Base-by-base conservation (phyloP, 2,797 vertebrate species). In the Adelosebastes latens region DNA sequence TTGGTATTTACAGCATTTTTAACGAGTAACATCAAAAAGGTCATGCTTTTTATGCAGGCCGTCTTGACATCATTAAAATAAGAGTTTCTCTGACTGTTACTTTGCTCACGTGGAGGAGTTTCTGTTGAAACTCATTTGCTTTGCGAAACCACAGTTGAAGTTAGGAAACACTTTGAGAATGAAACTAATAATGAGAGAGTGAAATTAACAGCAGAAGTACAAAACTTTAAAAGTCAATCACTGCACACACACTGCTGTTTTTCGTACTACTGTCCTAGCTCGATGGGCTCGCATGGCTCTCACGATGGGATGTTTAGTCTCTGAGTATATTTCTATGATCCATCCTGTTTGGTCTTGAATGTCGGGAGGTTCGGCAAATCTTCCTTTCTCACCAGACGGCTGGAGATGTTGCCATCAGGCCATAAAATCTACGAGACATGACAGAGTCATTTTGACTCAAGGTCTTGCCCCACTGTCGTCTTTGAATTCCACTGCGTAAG, bases 301-400 rank as follows among this genome's bases (percentile, higher is more conserved):
- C 72, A 79, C n/a, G 76, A 83, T 77, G 89, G 75, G 75, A 82
- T 85, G 83, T 90, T 93, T 83, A 86, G 77, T 85, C 79, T 88
- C 82, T 32, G 66, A 60, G 55, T 75, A 34, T 74, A 67, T 85
- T 86, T 71, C 69, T 80, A n/a, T 79, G 77, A 82, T 83, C 81
- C 70, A 24, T 85, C 79, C 77, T 81, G 80, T 90, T 89, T 76
- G 79, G 71, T 80, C 76, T 84, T 55, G 52, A 80, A 65, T 1
- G 32, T 81, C 32, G 34, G 53, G 52, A 9, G 24, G 27, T 74
- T 76, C 1, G 20, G 58, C 13, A 8, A 82, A 81, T 53, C 24
- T 67, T 75, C 60, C 70, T 81, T 82, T 87, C 80, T 85, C 69
- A 84, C 32, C 27, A 73, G 53, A 39, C 34, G 65, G 84, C 81